Conservation (phyloP, 2,888 invertebrate species). For the Eristalis arbustorum region DNA sequence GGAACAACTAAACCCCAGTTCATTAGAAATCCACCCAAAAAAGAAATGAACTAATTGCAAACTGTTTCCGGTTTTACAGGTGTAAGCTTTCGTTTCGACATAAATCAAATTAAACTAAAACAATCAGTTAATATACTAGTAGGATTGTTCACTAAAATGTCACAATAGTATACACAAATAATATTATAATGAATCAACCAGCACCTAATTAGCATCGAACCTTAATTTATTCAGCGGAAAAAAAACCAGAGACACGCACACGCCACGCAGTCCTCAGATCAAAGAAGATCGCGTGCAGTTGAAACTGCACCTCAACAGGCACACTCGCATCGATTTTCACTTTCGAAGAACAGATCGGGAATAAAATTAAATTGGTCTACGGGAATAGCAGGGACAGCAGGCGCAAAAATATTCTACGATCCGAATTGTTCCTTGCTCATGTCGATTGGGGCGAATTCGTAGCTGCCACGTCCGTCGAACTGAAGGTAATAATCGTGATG, state of each 20-base stretch:
- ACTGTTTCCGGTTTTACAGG: neutral
- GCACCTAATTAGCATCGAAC: constrained; percentile 45
- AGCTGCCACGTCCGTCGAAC: constrained; percentile 97
- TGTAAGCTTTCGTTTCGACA: neutral
- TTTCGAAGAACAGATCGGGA: constrained; percentile 5
- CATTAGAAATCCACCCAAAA: neutral
- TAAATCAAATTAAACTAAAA: constrained; percentile 33
- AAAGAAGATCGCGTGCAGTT: neutral
- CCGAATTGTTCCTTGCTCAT: constrained; percentile 94
- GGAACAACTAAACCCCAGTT: neutral
- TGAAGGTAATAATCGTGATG: constrained; percentile 97
- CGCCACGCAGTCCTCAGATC: constrained; percentile 14
- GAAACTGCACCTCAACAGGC: neutral
- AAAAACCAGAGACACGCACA: neutral
- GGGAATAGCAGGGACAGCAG: constrained; percentile 3
- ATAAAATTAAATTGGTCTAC: constrained; percentile 57
- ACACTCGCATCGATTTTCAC: constrained; percentile 7
- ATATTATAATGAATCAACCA: constrained; percentile 56
- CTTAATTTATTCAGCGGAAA: neutral
- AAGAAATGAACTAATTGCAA: neutral
- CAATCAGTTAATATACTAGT: constrained; percentile 51
- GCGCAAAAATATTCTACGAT: constrained; percentile 83
- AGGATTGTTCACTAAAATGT: constrained; percentile 56
- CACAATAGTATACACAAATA: constrained; percentile 32
- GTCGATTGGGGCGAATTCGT: constrained; percentile 92